phyloP scores from a whole-genome alignment of 2,797 vertebrate genomes.

The Esox masquinongy region DNA sequence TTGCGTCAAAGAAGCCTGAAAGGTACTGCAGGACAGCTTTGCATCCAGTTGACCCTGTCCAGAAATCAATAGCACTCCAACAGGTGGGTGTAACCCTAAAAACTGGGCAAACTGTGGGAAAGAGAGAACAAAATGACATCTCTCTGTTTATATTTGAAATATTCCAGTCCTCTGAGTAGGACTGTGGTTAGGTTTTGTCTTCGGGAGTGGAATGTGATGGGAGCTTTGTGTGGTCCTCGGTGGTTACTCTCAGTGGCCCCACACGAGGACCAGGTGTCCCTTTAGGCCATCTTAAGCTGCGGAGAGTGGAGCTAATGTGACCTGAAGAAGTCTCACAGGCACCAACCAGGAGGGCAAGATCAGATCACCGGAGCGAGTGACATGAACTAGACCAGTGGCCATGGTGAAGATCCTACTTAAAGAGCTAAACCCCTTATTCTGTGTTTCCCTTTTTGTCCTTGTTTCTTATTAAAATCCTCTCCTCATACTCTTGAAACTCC shows the following conservation, averaged over 20 bases:
- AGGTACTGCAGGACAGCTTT: neutral
- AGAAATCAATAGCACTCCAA: neutral
- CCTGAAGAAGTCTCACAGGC: conserved; percentile 60
- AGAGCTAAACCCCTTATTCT: neutral
- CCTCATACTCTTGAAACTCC: neutral
- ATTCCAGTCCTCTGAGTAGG: conserved; percentile 41
- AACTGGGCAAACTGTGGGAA: conserved; percentile 38
- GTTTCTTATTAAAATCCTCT: neutral
- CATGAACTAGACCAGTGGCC: conserved; percentile 35
- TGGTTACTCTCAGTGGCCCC: conserved; percentile 41
- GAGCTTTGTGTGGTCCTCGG: conserved; percentile 34
- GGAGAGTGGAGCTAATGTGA: conserved; percentile 79
- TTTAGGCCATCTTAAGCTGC: conserved; percentile 74
- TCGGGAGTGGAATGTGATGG: conserved; percentile 64
- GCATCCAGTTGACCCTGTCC: neutral
- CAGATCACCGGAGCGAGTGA: conserved; percentile 67
- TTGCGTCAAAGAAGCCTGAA: neutral
- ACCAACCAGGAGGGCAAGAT: conserved; percentile 62
- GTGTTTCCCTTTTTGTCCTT: neutral
- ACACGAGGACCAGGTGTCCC: conserved; percentile 66
- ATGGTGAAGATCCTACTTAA: conserved; percentile 28
- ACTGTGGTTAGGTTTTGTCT: conserved; percentile 30
- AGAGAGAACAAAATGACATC: conserved; percentile 46
- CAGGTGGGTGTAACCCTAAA: neutral
- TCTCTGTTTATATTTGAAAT: conserved; percentile 57